phyloP scores from a whole-genome alignment of 2,113 vertebrate species.

The Tenebrosternarchus preto region DNA sequence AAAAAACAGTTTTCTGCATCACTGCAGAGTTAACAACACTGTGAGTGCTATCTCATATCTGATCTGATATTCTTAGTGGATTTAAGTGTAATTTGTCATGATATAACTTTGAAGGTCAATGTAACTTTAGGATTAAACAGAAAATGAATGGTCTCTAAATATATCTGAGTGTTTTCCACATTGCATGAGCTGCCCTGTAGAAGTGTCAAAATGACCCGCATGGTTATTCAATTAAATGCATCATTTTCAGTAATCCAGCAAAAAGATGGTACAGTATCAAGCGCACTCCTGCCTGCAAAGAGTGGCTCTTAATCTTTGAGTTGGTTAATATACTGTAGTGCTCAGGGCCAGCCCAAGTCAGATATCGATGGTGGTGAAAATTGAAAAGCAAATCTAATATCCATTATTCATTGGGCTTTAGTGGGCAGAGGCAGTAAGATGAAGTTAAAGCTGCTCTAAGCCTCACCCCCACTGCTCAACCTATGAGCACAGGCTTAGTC shows the following conservation, averaged over 20 bases:
- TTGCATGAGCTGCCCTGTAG: background rate
- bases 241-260: conserved; percentile 23
- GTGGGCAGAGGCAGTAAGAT: conserved; percentile 19
- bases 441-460: conserved; percentile 27
- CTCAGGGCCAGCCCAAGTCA: conserved; percentile 40
- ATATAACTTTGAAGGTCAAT: background rate
- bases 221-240: background rate
- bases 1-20: too few species aligned
- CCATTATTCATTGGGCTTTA: conserved; percentile 46
- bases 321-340: conserved; percentile 30
- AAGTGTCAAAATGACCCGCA: background rate
- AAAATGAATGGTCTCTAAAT: background rate
- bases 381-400: conserved; percentile 51
- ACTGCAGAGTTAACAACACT: too few species aligned
- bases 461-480: conserved; percentile 21
- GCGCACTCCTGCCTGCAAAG: background rate
- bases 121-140: background rate
- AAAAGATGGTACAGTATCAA: background rate
- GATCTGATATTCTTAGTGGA: too few species aligned
- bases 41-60: too few species aligned
- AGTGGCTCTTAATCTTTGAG: conserved; percentile 21
- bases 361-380: conserved; percentile 38
- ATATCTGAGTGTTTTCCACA: background rate
- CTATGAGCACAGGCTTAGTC: background rate
- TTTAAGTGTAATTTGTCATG: background rate